Conservation (phyloP, 2,113 vertebrate genomes). For the Grus americana region DNA sequence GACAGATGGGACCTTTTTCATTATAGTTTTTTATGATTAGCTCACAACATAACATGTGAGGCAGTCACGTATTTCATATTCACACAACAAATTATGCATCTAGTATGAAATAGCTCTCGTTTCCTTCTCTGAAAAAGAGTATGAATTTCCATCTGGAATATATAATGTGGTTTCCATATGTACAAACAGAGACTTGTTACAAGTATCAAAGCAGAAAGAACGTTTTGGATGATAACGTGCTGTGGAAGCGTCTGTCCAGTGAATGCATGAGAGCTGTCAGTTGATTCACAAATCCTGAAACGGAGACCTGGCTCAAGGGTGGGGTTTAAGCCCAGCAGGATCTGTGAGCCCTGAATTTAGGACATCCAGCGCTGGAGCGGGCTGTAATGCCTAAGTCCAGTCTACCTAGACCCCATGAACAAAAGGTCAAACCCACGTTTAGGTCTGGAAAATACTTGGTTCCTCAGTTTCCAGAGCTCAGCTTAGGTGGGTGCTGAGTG, state of each 20-base stretch:
- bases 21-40: conserved; percentile 31
- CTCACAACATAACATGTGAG: conserved; percentile 30
- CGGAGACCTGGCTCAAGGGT: not conserved
- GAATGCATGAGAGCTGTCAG: not conserved
- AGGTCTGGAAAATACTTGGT: not conserved
- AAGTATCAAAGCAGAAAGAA: conserved; percentile 5
- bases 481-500: not conserved
- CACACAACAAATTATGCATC: conserved; percentile 59
- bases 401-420: not conserved
- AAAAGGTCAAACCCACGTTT: not conserved
- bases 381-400: not conserved
- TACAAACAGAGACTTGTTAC: conserved; percentile 36
- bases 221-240: not conserved
- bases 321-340: not conserved
- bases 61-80: conserved; percentile 54
- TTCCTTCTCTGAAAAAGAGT: conserved; percentile 24
- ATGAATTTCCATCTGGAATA: conserved; percentile 56
- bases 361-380: not conserved
- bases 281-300: not conserved
- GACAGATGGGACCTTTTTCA: conserved; percentile 50
- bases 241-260: not conserved
- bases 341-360: not conserved
- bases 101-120: conserved; percentile 30
- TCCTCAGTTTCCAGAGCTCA: not conserved
- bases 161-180: conserved; percentile 47